Evolutionary conservation across 2,113 vertebrate species (phyloP), one percentile per base, ranked within the genome.

Genomic region (Forbesichthys papilliferus): DNA sequence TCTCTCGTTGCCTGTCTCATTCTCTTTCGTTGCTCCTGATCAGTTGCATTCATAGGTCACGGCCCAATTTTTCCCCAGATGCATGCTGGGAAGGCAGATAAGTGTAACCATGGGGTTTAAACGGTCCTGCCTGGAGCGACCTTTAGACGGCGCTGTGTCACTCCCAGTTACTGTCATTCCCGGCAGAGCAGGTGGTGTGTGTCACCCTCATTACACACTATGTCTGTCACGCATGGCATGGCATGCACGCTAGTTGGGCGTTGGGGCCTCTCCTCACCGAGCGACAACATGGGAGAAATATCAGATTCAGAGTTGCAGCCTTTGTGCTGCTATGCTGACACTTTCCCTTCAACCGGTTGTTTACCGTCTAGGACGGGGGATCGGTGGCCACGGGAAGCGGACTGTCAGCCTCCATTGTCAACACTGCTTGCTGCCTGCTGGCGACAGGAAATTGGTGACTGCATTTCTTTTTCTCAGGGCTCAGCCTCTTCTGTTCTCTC

Each of bases 321-420:
- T 70, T 69, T 9, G 48, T 80, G 33, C 47, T 74, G 74, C 73
- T 69, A 72, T 13, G 68, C 72, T 87, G 81, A 86, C 84, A 86
- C 88, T 89, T 85, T 69, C 77, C 79, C 84, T 82, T 86, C 86
- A 85, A 89, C 73, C 81, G 81, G 90, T 89, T 87, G 87, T 88
- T 90, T 90, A 83, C 87, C 73, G 74, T 79, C 57, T 69, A 61
- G 66, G 87, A 83, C 86, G 79, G 86, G 73, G 71, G 69, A 72
- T 79, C 79, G 80, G 75, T 42, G 66, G 74, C 74, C 84, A 75
- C 74, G 55, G 80, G 84, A 82, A 80, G 80, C 75, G 77, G 77
- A 74, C 84, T 84, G 85, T 87, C 86, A 86, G 74, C 76, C 9
- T 61, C 55, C 82, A 85, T 84, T 83, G 84, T 85, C 79, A 79